Percentiles rank a stretch among this genome's conserved stretches.
Conservation (phyloP, 2,113 vertebrate genomes). For the Saccopteryx bilineata region DNA sequence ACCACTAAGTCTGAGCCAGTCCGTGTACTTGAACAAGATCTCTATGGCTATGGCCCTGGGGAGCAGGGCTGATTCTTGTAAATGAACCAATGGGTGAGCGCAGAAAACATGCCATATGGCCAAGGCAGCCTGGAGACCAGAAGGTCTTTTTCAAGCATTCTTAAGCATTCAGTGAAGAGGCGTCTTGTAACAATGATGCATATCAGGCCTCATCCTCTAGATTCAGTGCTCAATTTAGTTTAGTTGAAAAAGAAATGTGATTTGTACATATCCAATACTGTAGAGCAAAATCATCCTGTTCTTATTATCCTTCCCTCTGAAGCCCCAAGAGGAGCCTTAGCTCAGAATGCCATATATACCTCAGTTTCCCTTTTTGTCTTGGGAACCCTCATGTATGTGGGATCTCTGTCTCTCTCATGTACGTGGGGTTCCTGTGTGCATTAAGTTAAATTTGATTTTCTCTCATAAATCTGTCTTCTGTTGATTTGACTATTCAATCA, state of each 20-base stretch:
- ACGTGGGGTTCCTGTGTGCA: no score
- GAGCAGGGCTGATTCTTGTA: neutral
- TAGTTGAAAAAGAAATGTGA: neutral
- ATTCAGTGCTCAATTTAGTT: neutral
- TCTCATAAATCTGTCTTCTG: neutral
- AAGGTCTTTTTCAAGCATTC: neutral
- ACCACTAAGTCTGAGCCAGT: neutral
- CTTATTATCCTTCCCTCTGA: neutral
- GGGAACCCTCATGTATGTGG: neutral
- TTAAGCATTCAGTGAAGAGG: neutral
- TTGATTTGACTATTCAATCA: neutral
- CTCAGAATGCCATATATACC: neutral
- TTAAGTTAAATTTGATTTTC: neutral
- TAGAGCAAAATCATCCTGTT: neutral
- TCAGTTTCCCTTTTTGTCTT: neutral
- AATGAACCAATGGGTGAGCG: no score
- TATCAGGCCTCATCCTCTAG: neutral
- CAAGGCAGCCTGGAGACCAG: neutral
- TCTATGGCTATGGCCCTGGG: neutral
- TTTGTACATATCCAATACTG: neutral
- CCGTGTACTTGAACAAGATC: neutral
- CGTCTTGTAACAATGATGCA: neutral
- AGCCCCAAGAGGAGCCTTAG: neutral
- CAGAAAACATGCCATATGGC: fast-evolving
- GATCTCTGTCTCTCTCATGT: neutral